Evolutionary conservation across 1,140 invertebrate species (phyloP), one percentile per base, ranked within the genome.

Genomic region (honey bee (Apis mellifera)): DNA sequence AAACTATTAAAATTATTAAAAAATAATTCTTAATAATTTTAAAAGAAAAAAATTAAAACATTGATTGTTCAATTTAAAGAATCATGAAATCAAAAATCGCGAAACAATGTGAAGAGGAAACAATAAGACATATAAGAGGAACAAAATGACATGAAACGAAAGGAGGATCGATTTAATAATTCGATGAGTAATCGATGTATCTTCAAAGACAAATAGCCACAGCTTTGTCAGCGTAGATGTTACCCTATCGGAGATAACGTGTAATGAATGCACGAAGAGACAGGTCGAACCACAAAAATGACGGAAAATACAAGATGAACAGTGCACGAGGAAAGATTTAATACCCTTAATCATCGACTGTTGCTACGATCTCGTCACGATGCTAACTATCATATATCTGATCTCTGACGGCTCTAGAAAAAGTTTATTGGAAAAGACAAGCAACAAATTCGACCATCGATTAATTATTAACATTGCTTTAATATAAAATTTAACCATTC

Each of bases 271-370:
- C 52, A 54, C 54, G 54, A 78, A 60, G 71, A 57, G 52, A 54
- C 71, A 50, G 48, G n/a, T 26, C 23, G 57, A 73, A 48, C 19
- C 23, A n/a, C 69, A 50, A 72, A 42, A 50, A 59, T 62, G 23
- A 54, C 54, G 68, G 70, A 74, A 85, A 73, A 73, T 69, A 79
- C 84, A 48, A 55, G 57, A 52, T 65, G 80, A 52, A 59, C n/a
- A n/a, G 42, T 50, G 57, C n/a, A 86, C 32, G 17, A n/a, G 57
- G 64, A 71, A 65, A 84, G 74, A 85, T 78, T 84, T 84, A 84
- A 84, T 82, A 82, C 86, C 82, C 78, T 87, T 69, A 70, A 85
- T 87, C 86, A 82, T 75, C 62, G 79, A 85, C 76, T 84, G 78
- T 85, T 85, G 72, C 71, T 60, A 23, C 74, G 74, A 80, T 78